Percentiles rank a stretch among this genome's conserved stretches.
These are phyloP conservation scores for Gibbula magus DNA, from an alignment of 2,888 invertebrate species.

Conservation along the genomic window DNA sequence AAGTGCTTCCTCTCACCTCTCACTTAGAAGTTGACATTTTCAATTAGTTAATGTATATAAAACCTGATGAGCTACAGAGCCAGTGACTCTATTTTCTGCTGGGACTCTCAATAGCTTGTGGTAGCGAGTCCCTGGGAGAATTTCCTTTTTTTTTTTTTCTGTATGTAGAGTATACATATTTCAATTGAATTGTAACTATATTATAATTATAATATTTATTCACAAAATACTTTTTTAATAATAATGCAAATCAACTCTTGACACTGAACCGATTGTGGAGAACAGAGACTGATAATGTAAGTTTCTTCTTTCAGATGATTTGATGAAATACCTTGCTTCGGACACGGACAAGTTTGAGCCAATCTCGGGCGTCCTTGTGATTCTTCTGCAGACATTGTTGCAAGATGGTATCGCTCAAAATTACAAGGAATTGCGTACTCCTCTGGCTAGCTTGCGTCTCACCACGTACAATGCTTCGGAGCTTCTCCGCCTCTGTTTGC, in stretches of 20 bases:
- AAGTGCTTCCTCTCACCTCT: too few species aligned
- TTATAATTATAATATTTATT: constrained; percentile 65
- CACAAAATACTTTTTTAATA: constrained; percentile 62
- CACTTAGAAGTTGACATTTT: too few species aligned
- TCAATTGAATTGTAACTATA: too few species aligned
- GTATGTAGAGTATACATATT: too few species aligned
- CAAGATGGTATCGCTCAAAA: constrained; percentile 73
- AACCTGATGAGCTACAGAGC: too few species aligned
- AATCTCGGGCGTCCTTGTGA: constrained; percentile 63
- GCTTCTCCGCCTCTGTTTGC: constrained; percentile 68
- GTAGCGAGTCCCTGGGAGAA: too few species aligned
- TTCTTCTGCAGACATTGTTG: constrained; percentile 71
- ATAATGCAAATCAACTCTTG: too few species aligned
- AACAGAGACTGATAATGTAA: background rate
- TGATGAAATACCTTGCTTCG: constrained; percentile 67
- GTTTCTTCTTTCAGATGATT: constrained; percentile 54
- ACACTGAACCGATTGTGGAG: background rate
- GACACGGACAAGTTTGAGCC: constrained; percentile 68
- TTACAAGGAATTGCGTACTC: constrained; percentile 68
- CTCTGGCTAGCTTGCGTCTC: constrained; percentile 68
- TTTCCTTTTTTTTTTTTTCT: too few species aligned
- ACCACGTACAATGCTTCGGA: constrained; percentile 70
- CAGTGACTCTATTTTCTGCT: too few species aligned
- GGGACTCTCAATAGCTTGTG: too few species aligned
- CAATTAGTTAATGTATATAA: too few species aligned